phyloP scores from a whole-genome alignment of 2,888 invertebrate species.

The Tenthredo mesomela region DNA sequence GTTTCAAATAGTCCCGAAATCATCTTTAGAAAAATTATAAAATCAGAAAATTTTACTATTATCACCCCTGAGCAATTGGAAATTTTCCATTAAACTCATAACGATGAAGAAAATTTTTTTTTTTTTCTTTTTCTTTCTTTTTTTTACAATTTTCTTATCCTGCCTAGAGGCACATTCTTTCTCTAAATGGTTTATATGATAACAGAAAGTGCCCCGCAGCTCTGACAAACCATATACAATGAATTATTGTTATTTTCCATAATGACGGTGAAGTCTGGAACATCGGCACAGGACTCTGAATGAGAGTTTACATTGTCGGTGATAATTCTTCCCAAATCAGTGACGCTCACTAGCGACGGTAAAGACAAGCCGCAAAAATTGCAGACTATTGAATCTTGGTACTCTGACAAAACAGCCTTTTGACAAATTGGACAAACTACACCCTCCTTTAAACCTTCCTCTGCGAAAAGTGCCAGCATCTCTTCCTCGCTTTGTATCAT shows the following conservation, averaged over 20 bases:
- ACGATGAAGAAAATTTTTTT: not conserved
- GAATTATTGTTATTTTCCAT: slow-evolving; percentile 64
- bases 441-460: slow-evolving; percentile 64
- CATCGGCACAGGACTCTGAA: slow-evolving; percentile 62
- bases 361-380: slow-evolving; percentile 67
- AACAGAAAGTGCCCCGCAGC: slow-evolving; percentile 65
- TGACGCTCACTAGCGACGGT: slow-evolving; percentile 61
- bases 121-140: not conserved
- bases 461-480: slow-evolving; percentile 64
- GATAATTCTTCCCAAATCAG: slow-evolving; percentile 66
- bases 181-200: slow-evolving; percentile 59
- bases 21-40: not conserved
- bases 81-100: not conserved
- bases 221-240: slow-evolving; percentile 69
- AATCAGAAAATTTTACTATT: not conserved
- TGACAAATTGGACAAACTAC: slow-evolving; percentile 77
- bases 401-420: slow-evolving; percentile 64
- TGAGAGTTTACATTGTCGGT: slow-evolving; percentile 66
- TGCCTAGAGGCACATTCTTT: not conserved
- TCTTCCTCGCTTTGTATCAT: slow-evolving; percentile 70
- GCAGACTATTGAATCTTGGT: slow-evolving; percentile 65
- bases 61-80: not conserved
- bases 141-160: not conserved
- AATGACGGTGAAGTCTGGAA: slow-evolving; percentile 69
- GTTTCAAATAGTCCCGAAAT: not conserved